Evolutionary conservation across 2,113 vertebrate genomes (phyloP).

Genomic region (Tylochromis polylepis): DNA sequence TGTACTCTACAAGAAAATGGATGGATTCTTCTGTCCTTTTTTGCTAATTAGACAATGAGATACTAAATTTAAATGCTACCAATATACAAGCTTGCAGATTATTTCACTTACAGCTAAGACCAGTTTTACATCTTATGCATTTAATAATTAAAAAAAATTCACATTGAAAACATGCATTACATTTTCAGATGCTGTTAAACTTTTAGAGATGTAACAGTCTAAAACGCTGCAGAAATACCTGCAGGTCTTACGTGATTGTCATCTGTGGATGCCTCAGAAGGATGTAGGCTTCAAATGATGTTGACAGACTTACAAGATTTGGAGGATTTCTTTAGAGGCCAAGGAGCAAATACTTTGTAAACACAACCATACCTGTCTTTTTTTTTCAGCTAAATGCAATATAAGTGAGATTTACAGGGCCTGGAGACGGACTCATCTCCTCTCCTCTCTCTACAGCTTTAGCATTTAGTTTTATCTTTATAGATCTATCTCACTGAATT

Average conservation of each 20-base stretch:
- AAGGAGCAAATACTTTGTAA: conserved; percentile 46
- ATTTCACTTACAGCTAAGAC: neutral
- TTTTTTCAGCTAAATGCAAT: conserved; percentile 53
- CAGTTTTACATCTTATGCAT: neutral
- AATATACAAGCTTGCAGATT: neutral
- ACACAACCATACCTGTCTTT: neutral
- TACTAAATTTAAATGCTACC: neutral
- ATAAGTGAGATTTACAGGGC: conserved; percentile 68
- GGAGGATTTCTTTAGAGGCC: conserved; percentile 35
- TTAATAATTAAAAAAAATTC: neutral
- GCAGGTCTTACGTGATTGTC: neutral
- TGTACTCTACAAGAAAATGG: no score
- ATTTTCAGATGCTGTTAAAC: neutral
- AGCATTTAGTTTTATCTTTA: conserved; percentile 53
- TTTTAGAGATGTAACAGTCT: neutral
- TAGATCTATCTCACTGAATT: conserved; percentile 52
- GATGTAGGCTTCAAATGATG: conserved; percentile 10
- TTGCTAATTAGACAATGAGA: neutral
- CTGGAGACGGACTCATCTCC: conserved; percentile 35
- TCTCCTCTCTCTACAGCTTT: conserved; percentile 29
- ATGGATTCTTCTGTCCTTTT: no score
- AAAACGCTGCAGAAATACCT: neutral
- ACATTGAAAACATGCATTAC: neutral
- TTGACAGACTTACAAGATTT: conserved; percentile 43
- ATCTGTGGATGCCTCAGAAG: conserved; percentile 19